phyloP scores from a whole-genome alignment of 2,113 vertebrate genomes.

The Ranitomeya variabilis region DNA sequence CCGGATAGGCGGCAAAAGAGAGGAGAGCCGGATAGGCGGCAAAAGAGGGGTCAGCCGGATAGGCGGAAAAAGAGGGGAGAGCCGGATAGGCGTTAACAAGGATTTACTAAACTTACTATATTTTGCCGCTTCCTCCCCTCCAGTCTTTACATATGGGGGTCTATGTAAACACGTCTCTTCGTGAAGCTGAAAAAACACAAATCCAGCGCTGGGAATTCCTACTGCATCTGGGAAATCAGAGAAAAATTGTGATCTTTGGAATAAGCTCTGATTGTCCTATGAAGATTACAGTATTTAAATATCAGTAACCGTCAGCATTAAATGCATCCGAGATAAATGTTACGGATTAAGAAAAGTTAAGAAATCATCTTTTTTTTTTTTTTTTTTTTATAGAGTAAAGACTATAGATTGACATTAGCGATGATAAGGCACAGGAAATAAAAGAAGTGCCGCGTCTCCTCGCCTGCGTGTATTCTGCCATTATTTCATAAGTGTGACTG shows the following conservation, averaged over 20 bases:
- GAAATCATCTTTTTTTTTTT: neutral
- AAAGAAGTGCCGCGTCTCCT: neutral
- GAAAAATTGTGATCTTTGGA: slow-evolving; percentile 24
- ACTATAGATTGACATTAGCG: neutral
- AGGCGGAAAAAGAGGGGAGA: too few relatives aligned
- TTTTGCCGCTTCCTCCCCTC: neutral
- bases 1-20: too few relatives aligned
- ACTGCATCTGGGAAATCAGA: neutral
- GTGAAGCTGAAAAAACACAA: neutral
- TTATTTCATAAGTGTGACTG: neutral
- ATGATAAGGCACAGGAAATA: neutral
- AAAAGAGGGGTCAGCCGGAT: too few relatives aligned
- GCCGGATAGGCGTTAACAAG: too few relatives aligned
- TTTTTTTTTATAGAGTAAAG: neutral
- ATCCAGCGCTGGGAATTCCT: neutral
- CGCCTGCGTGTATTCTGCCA: neutral
- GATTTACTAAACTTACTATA: too few relatives aligned
- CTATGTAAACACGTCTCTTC: neutral
- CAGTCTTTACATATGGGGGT: neutral
- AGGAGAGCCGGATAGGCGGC: too few relatives aligned
- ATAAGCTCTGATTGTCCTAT: neutral
- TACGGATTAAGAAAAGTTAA: slow-evolving; percentile 31
- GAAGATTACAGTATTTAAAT: slow-evolving; percentile 25
- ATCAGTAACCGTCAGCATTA: slow-evolving; percentile 18
- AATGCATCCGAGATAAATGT: slow-evolving; percentile 25